Conservation (phyloP, 2,888 invertebrate species). For the Dryocosmus kuriphilus region DNA sequence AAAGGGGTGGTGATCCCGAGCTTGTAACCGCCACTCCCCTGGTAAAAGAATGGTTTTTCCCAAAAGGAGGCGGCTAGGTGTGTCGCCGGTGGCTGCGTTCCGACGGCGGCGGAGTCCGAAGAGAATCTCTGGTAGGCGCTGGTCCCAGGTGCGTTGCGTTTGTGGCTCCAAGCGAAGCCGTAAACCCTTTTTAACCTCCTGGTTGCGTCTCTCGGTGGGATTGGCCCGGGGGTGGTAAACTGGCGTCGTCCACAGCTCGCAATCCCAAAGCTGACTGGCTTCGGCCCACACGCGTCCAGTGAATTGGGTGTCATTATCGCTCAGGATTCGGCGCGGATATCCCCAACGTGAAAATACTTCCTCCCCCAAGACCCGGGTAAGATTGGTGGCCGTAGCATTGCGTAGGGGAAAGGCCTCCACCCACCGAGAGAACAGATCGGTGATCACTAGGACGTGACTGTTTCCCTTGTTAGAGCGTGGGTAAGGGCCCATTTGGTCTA, state of each 20-base stretch:
- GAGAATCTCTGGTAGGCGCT: no score
- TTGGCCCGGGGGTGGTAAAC: neutral
- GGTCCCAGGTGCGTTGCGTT: no score
- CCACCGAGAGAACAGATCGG: no score
- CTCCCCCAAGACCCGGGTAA: slow-evolving; percentile 42
- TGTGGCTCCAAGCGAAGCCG: no score
- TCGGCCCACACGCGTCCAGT: no score
- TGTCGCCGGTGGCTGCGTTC: slow-evolving; percentile 44
- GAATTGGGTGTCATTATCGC: no score
- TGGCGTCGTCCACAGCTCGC: slow-evolving; percentile 51
- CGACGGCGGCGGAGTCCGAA: no score
- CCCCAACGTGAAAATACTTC: no score
- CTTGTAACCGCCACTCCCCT: slow-evolving; percentile 40
- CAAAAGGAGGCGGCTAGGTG: neutral
- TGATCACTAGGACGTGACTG: neutral
- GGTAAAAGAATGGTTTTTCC: slow-evolving; percentile 38
- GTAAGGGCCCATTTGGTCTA: neutral
- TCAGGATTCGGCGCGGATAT: no score
- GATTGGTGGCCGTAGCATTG: neutral
- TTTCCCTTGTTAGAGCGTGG: neutral
- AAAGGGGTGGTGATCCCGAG: neutral
- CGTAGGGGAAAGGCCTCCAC: neutral
- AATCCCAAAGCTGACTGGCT: slow-evolving; percentile 45
- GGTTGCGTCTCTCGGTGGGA: no score
- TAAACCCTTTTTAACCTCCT: no score